These are phyloP conservation scores for Tachyglossus aculeatus DNA, from an alignment of 2,797 vertebrate species.

Conservation along the genomic window DNA sequence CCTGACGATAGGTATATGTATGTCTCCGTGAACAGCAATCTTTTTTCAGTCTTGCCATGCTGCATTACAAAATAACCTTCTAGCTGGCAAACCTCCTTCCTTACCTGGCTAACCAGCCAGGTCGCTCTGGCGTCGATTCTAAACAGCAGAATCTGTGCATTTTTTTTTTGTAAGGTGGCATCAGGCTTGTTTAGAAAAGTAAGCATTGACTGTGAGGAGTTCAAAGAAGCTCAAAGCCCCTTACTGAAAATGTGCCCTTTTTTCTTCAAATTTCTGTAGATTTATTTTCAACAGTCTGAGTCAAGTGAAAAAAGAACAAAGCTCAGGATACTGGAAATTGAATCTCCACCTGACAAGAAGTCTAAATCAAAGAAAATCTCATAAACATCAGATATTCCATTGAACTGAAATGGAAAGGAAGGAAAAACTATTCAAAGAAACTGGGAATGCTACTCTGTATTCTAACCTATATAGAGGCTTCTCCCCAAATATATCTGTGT, in stretches of 20 bases:
- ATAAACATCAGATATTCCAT: neutral
- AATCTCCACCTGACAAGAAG: slow-evolving; percentile 27
- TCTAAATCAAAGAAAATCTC: slow-evolving; percentile 8
- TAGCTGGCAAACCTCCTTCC: too few species aligned
- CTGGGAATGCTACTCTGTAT: neutral
- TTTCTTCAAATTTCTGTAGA: slow-evolving; percentile 28
- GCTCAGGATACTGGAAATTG: neutral
- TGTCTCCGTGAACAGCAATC: too few species aligned
- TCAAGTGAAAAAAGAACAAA: neutral
- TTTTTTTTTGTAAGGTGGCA: too few species aligned
- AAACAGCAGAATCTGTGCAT: too few species aligned
- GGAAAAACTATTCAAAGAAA: neutral
- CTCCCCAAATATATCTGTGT: too few species aligned
- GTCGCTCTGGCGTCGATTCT: too few species aligned
- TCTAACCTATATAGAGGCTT: neutral
- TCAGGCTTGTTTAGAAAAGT: too few species aligned
- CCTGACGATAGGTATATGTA: too few species aligned
- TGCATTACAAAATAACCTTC: too few species aligned
- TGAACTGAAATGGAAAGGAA: neutral
- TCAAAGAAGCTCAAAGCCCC: slow-evolving; percentile 40
- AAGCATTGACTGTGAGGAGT: slow-evolving; percentile 25
- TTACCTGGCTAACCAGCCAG: too few species aligned
- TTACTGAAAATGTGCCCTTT: slow-evolving; percentile 21
- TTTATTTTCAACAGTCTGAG: slow-evolving; percentile 20
- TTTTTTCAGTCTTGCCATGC: too few species aligned